Conservation (phyloP, 2,113 vertebrate species). For the Anseranas semipalmata region DNA sequence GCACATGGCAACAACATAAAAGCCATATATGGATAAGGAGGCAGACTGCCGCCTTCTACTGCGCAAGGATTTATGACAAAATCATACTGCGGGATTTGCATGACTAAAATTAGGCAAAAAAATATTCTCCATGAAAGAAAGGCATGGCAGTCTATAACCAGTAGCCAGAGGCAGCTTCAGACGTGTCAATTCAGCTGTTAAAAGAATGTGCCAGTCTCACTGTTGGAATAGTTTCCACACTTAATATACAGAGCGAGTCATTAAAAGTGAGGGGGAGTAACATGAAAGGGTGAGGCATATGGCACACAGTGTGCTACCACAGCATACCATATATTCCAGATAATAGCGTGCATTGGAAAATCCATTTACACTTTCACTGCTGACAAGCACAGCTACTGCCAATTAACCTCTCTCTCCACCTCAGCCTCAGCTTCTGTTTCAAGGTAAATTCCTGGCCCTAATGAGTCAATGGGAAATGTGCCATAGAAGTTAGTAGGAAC, state of each 20-base stretch:
- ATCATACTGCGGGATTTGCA: neutral
- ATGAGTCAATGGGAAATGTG: neutral
- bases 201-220: slow-evolving; percentile 45
- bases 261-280: slow-evolving; percentile 53
- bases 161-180: slow-evolving; percentile 43
- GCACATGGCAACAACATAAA: slow-evolving; percentile 7
- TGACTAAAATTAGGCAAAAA: slow-evolving; percentile 50
- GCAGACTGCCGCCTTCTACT: neutral
- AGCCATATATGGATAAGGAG: slow-evolving; percentile 56
- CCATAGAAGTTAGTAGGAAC: neutral
- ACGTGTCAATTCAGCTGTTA: slow-evolving; percentile 43
- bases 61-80: slow-evolving; percentile 9
- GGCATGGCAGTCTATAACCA: neutral
- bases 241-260: slow-evolving; percentile 33
- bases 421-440: slow-evolving; percentile 13
- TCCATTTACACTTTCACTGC: slow-evolving; percentile 43
- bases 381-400: slow-evolving; percentile 11
- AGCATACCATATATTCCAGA: slow-evolving; percentile 50
- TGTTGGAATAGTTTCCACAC: slow-evolving; percentile 10
- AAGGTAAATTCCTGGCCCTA: neutral
- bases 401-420: neutral
- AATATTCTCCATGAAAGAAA: neutral
- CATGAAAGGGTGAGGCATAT: slow-evolving; percentile 45
- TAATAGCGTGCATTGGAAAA: slow-evolving; percentile 29
- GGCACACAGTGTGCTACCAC: slow-evolving; percentile 50